Base-by-base conservation (phyloP, 1,140 invertebrate genomes). In the Neodiprion lecontei region DNA sequence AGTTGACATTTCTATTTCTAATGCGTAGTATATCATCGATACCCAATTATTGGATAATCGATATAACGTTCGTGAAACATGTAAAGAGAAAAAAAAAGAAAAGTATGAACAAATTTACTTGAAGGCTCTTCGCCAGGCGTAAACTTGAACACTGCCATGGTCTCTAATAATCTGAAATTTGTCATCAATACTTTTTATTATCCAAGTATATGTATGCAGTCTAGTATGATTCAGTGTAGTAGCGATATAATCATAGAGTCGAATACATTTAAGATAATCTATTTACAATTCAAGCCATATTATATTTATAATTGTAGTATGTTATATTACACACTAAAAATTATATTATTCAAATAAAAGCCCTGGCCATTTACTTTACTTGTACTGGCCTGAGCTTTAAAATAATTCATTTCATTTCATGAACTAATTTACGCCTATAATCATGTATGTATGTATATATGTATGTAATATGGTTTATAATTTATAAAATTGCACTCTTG, bases 111-210 rank as follows among this genome's bases (percentile, higher is more conserved):
- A 61, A 61, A 61, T 14, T 40, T 40, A 40, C 28, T 40, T 9
- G 9, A 61, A 17, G 53, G 53, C n/a, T 61, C 11, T 8, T 40
- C 28, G 28, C 28, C 28, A 40, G 28, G 28, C 28, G 28, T 40
- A 40, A 40, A 40, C 28, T 40, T 40, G 28, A 40, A 40, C 5
- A 5, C 5, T 40, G 28, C 28, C 5, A 40, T 40, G 28, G 1
- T 40, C 28, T 40, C 28, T 40, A 40, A 40, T 40, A 40, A 40
- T 1, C n/a, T 61, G n/a, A 14, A 14, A 14, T 61, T 61, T 61
- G n/a, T 61, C n/a, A 61, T 61, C 53, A 61, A 61, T 61, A 61
- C 53, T 61, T 61, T 61, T 61, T 61, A 61, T 61, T 61, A 12
- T 61, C n/a, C 53, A 61, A 14, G 11, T 61, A 61, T 61, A 17